Conservation (phyloP, 2,797 vertebrate genomes). For the Aulostomus chinensis region DNA sequence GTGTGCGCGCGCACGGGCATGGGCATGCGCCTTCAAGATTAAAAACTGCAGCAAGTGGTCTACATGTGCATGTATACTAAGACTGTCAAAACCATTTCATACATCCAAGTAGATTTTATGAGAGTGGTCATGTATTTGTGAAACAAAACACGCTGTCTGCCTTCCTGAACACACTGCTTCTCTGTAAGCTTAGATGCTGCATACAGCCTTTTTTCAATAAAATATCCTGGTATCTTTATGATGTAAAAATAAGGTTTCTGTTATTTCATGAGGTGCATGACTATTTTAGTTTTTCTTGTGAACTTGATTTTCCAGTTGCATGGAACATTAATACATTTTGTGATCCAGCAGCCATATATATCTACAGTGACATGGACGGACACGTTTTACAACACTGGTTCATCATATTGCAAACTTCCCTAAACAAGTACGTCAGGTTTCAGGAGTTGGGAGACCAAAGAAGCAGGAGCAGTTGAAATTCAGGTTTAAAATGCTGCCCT, state of each 20-base stretch:
- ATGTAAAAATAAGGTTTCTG: not conserved
- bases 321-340: not conserved
- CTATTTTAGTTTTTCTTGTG: not conserved
- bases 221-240: conserved; percentile 30
- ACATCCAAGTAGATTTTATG: conserved; percentile 55
- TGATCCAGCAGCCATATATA: not conserved
- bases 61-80: conserved; percentile 9
- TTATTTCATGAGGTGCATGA: not conserved
- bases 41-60: not conserved
- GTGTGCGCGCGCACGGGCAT: conserved; percentile 1
- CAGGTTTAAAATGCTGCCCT: not conserved
- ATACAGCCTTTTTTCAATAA: conserved; percentile 53
- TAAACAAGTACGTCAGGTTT: conserved; percentile 74
- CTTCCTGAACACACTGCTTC: conserved; percentile 31
- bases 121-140: conserved; percentile 50
- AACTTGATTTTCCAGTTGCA: not conserved
- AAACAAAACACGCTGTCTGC: conserved; percentile 43
- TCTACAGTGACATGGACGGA: not conserved
- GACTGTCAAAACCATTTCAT: conserved; percentile 34
- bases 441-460: conserved; percentile 30
- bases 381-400: conserved; percentile 58
- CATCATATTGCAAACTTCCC: conserved; percentile 66
- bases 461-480: not conserved
- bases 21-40: conserved; percentile 2
- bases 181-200: conserved; percentile 11